These are phyloP conservation scores for Machimus atricapillus DNA, from an alignment of 2,888 invertebrate genomes.

Conservation along the genomic window DNA sequence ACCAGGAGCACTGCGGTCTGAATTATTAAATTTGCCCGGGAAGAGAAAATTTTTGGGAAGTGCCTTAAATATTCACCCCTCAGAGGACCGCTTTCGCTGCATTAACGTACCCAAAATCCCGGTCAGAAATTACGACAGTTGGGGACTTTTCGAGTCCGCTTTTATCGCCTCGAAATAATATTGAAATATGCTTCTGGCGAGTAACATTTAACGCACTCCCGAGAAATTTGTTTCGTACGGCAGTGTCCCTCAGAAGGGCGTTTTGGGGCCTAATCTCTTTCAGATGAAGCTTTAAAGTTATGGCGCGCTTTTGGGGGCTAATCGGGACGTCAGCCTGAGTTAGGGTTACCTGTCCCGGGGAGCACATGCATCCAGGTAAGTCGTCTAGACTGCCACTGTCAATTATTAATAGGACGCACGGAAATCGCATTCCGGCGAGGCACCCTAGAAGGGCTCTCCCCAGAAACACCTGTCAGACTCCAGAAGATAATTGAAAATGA, in stretches of 20 bases:
- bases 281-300: not conserved
- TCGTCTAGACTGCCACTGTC: constrained; percentile 22
- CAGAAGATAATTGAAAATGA: constrained; percentile 43
- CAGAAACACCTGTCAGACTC: constrained; percentile 15
- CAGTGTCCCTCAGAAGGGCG: not conserved
- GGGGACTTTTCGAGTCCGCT: not conserved
- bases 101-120: constrained; percentile 19
- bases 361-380: constrained; percentile 3
- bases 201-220: not conserved
- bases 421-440: not conserved
- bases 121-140: constrained; percentile 24
- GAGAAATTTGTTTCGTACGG: not conserved
- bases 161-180: constrained; percentile 17
- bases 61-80: constrained; percentile 28
- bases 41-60: not conserved
- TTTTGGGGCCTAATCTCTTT: not conserved
- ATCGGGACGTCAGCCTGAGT: not conserved
- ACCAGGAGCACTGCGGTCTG: not conserved
- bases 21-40: constrained; percentile 7
- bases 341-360: not conserved
- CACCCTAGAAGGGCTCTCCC: not conserved
- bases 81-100: not conserved
- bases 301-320: not conserved
- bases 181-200: constrained; percentile 12
- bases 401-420: constrained; percentile 20